Evolutionary conservation across 2,797 vertebrate genomes (phyloP), one percentile per base, ranked within the genome.

Genomic region (Esox lucius): DNA sequence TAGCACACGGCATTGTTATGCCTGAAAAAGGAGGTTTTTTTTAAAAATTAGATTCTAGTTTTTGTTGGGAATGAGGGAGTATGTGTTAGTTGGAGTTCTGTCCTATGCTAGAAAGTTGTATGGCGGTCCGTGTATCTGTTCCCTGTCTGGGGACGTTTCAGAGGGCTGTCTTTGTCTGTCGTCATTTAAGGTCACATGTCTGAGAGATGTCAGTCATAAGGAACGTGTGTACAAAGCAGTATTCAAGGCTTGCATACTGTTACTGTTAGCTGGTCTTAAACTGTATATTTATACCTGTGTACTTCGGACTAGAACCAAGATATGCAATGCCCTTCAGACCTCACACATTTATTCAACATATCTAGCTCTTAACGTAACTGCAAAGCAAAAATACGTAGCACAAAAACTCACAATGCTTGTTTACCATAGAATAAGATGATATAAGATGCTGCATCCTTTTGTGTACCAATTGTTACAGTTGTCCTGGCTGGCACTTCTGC

Each of bases 151-250:
- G 39, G 68, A 35, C 22, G 24, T 75, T 69, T 33, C 31, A 69
- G 15, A 17, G 5, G 31, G 31, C 28, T 33, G 31, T 66, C 28
- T 31, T 28, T 2, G 31, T 66, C 5, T 33, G 31, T 66, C 15
- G 26, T 65, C 64, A 35, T 66, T 46, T 28, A 66, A 19, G 17
- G 15, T 17, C 16, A 33, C 28, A 19, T 31, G 31, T 35, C 64
- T 56, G 33, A 61, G 46, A 59, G 48, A 75, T 19, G 6, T 5
- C 22, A 4, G 70, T 68, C 11, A 65, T 31, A 53, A 69, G 51
- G n/a, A 75, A 64, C 24, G 42, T 68, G 75, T 78, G 80, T 70
- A 26, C 46, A 49, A 81, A 46, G 46, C 75, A 67, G 75, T 75
- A 76, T 74, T 83, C 78, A 77, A 70, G 56, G 68, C 46, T 48